These are phyloP conservation scores for Myodes glareolus DNA, from an alignment of 2,113 vertebrate genomes.

Conservation along the genomic window DNA sequence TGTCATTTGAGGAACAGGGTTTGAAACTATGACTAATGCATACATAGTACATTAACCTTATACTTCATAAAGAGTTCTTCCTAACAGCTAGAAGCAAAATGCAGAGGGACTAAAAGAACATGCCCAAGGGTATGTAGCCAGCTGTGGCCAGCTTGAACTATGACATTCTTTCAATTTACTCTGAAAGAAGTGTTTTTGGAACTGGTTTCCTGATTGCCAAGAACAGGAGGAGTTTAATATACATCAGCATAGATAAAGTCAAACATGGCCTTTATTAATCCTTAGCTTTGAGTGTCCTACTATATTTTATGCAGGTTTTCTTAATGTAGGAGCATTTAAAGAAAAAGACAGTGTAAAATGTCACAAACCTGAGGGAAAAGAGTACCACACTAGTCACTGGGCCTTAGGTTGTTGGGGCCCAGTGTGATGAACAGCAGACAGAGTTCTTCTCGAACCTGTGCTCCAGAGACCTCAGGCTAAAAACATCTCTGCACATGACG, in stretches of 20 bases:
- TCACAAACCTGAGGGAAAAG: slow-evolving; percentile 39
- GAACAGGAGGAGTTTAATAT: slow-evolving; percentile 77
- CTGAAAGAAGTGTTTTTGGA: slow-evolving; percentile 64
- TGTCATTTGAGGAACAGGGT: not conserved
- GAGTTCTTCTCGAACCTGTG: not conserved
- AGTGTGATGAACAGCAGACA: slow-evolving; percentile 21
- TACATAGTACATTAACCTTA: slow-evolving; percentile 51
- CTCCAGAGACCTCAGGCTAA: not conserved
- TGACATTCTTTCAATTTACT: slow-evolving; percentile 60
- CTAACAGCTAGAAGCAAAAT: slow-evolving; percentile 53
- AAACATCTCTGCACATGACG: not conserved
- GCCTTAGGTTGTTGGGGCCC: not conserved
- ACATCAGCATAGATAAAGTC: slow-evolving; percentile 55
- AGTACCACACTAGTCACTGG: not conserved
- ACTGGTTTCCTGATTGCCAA: slow-evolving; percentile 62
- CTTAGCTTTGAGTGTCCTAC: slow-evolving; percentile 47
- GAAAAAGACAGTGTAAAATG: slow-evolving; percentile 58
- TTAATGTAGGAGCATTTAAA: slow-evolving; percentile 58
- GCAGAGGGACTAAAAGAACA: slow-evolving; percentile 55
- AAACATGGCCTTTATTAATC: slow-evolving; percentile 60
- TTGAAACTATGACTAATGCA: slow-evolving; percentile 61
- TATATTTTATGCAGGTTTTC: slow-evolving; percentile 54
- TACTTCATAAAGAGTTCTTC: slow-evolving; percentile 58
- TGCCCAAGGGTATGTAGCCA: slow-evolving; percentile 24
- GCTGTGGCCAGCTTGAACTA: slow-evolving; percentile 45